Evolutionary conservation across 2,888 invertebrate genomes (phyloP).

Genomic region (Pycnomerus fuliginosus): DNA sequence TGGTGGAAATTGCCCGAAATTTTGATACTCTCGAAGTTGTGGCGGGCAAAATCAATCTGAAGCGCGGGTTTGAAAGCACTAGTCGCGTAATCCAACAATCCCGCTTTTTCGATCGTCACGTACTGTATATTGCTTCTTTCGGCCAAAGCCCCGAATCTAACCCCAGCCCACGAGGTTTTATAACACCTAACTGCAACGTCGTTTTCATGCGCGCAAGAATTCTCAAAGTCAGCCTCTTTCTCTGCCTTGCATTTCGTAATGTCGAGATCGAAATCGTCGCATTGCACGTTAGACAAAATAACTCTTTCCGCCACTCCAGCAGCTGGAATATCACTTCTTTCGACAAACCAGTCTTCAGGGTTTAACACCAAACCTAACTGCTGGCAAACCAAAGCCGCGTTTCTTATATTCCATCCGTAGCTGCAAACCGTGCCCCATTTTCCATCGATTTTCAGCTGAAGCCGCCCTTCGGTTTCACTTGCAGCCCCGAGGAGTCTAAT

Average conservation of each 20-base stretch:
- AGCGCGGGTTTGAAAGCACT: slow-evolving; percentile 85
- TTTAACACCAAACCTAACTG: slow-evolving; percentile 92
- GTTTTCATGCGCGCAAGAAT: slow-evolving; percentile 82
- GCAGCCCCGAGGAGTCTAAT: slow-evolving; percentile 81
- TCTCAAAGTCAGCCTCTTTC: slow-evolving; percentile 74
- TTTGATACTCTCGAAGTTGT: slow-evolving; percentile 78
- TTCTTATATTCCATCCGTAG: slow-evolving; percentile 90
- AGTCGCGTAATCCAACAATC: slow-evolving; percentile 89
- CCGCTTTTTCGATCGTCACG: slow-evolving; percentile 87
- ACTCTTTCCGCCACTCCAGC: slow-evolving; percentile 77
- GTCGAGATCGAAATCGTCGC: slow-evolving; percentile 88
- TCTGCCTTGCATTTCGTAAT: slow-evolving; percentile 86
- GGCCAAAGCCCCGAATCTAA: slow-evolving; percentile 85
- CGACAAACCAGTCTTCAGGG: slow-evolving; percentile 87
- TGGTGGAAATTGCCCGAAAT: slow-evolving; percentile 87
- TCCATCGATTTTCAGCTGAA: slow-evolving; percentile 80
- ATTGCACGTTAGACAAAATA: slow-evolving; percentile 83
- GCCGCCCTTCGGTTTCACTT: slow-evolving; percentile 79
- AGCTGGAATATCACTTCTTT: slow-evolving; percentile 76
- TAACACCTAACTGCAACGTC: slow-evolving; percentile 89
- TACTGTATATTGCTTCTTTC: slow-evolving; percentile 85
- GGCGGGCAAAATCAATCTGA: slow-evolving; percentile 83
- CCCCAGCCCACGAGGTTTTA: slow-evolving; percentile 91
- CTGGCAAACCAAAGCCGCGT: slow-evolving; percentile 92
- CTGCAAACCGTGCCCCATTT: slow-evolving; percentile 98